phyloP scores from a whole-genome alignment of 2,113 vertebrate species.

The Pollachius pollachius region DNA sequence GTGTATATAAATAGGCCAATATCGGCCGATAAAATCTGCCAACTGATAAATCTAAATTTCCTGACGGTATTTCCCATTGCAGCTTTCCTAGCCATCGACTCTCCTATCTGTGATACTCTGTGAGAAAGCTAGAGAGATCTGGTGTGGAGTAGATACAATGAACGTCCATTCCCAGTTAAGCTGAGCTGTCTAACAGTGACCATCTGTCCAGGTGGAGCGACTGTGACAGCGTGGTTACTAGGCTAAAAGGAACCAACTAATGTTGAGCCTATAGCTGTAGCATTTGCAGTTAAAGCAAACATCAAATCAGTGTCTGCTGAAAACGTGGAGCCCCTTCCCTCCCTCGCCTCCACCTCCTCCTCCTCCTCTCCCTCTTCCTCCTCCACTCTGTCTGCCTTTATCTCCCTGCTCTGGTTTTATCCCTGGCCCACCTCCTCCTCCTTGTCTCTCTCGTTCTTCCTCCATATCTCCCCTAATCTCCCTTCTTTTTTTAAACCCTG shows the following conservation, averaged over 20 bases:
- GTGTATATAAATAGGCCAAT: too few species aligned
- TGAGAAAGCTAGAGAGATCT: conserved; percentile 16
- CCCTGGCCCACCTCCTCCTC: background rate
- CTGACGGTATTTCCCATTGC: conserved; percentile 14
- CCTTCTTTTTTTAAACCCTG: background rate
- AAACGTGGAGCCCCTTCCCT: too few species aligned
- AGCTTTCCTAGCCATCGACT: conserved; percentile 55
- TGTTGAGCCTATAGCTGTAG: background rate
- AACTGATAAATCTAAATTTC: too few species aligned
- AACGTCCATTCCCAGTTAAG: conserved; percentile 9
- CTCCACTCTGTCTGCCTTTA: background rate
- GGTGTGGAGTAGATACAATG: conserved; percentile 9
- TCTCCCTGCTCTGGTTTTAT: background rate
- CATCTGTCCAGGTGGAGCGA: conserved; percentile 19
- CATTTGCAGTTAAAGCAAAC: background rate
- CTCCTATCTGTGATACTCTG: conserved; percentile 36
- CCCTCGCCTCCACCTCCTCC: too few species aligned
- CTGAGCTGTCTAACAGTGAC: conserved; percentile 28
- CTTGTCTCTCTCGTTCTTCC: too few species aligned
- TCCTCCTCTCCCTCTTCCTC: background rate
- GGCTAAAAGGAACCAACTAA: background rate
- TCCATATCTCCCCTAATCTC: too few species aligned
- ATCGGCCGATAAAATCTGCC: too few species aligned
- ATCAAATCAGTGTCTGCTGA: background rate
- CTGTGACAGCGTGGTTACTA: conserved; percentile 5